Percentiles rank a stretch among this genome's conserved stretches.
These are phyloP conservation scores for Meloidogyne hapla DNA, from an alignment of 1,140 invertebrate genomes.

Conservation along the genomic window DNA sequence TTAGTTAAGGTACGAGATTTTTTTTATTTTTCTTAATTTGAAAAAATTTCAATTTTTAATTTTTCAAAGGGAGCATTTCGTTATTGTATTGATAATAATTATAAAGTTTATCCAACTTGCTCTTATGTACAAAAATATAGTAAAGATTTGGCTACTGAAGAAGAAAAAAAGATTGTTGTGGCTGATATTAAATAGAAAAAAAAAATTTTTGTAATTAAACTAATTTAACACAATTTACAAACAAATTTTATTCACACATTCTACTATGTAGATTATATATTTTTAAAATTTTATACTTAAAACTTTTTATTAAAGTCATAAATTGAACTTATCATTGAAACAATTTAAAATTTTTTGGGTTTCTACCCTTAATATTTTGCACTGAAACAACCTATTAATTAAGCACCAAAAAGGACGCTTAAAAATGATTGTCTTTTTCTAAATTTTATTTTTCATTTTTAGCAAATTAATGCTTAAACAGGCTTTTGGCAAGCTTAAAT, in stretches of 20 bases:
- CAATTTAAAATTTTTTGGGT: too few species aligned
- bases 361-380: too few species aligned
- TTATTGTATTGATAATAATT: conserved; percentile 41
- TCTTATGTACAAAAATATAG: conserved; percentile 35
- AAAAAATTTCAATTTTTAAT: conserved; percentile 25
- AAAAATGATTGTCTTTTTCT: too few species aligned
- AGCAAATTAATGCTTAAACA: background rate
- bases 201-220: too few species aligned
- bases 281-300: too few species aligned
- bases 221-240: too few species aligned
- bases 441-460: background rate
- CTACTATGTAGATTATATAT: too few species aligned
- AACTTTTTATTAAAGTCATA: too few species aligned
- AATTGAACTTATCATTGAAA: too few species aligned
- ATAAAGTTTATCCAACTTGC: conserved; percentile 25
- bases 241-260: too few species aligned
- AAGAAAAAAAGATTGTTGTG: conserved; percentile 33
- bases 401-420: too few species aligned
- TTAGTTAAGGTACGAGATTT: conserved; percentile 41
- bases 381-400: too few species aligned
- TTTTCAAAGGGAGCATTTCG: conserved; percentile 28
- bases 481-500: background rate
- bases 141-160: conserved; percentile 31
- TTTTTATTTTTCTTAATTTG: background rate
- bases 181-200: background rate